Evolutionary conservation across 2,797 vertebrate genomes (phyloP), one percentile per base, ranked within the genome.

Genomic region (Acropternis orthonyx): DNA sequence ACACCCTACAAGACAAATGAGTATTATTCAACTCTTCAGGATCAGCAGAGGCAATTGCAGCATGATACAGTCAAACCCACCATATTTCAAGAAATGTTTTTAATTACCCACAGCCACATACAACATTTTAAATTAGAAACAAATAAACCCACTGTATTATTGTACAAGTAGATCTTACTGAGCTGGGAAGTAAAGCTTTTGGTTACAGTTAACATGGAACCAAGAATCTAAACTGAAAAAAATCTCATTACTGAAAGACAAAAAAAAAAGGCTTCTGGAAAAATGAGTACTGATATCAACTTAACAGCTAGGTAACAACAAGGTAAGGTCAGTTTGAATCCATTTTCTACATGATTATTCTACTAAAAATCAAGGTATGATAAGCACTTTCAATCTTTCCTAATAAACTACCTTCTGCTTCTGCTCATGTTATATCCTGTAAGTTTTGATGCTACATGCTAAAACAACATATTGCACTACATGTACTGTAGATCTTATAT

Each of bases 11-110:
- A 41, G 27, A 95, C 91, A 93, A 83, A 89, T 54, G 4, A 58
- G 51, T 55, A 86, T 75, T 94, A 86, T 88, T 90, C 85, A 75
- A 36, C 75, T 61, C 37, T 91, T 92, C 73, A 72, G 11, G 34
- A 90, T 43, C 75, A 88, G 85, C 54, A 89, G 69, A 88, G 22
- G 46, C 65, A 88, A 80, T 55, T 89, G 36, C 80, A 95, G 66
- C 37, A 86, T 4, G 2, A 65, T 46, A 67, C 44, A 65, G 54
- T 83, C 46, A 68, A 91, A 88, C 17, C 0, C 23, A 39, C 2
- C 12, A 12, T 48, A 74, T 91, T 72, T 92, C 77, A 81, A 79
- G 5, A 87, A 39, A 49, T 44, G 44, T 26, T 83, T 95, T 85
- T 54, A 66, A 85, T 87, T 92, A 91, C 17, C 39, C 34, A 77